A percentile compares a stretch with the other conserved stretches of the same genome.
Conservation (phyloP, 2,888 invertebrate genomes). For the Lasioglossum marginatum region DNA sequence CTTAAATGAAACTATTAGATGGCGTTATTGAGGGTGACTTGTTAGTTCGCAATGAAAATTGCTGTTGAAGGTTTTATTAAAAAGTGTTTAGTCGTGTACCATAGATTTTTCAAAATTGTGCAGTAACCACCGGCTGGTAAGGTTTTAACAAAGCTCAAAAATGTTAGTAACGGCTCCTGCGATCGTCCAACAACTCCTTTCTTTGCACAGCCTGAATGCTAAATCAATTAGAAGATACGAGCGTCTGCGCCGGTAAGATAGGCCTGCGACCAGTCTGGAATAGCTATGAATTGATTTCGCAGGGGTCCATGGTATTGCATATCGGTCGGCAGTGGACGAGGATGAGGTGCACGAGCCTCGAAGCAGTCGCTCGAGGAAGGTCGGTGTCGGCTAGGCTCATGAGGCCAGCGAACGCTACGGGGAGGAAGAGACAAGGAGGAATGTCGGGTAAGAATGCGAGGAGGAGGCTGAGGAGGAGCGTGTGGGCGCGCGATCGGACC, state of each 20-base stretch:
- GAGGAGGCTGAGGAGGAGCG: slow-evolving; percentile 20
- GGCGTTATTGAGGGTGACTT: too few species aligned
- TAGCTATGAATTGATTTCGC: slow-evolving; percentile 11
- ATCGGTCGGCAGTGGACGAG: not conserved
- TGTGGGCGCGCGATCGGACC: slow-evolving; percentile 56
- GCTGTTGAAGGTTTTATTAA: too few species aligned
- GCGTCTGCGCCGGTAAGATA: not conserved
- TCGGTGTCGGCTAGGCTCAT: slow-evolving; percentile 18
- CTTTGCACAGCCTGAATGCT: not conserved
- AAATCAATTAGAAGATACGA: not conserved
- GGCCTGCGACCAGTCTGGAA: not conserved
- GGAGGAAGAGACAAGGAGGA: slow-evolving; percentile 60
- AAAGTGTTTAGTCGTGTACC: too few species aligned
- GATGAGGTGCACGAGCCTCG: slow-evolving; percentile 29
- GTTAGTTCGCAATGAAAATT: too few species aligned
- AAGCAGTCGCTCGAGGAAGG: slow-evolving; percentile 35
- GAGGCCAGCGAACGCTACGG: slow-evolving; percentile 57
- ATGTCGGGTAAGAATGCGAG: slow-evolving; percentile 63
- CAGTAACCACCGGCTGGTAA: too few species aligned
- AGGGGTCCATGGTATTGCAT: slow-evolving; percentile 9
- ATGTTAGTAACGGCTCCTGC: not conserved
- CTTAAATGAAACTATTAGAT: too few species aligned
- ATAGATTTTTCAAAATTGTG: too few species aligned
- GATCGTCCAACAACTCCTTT: not conserved
- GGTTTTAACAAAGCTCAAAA: not conserved